Percentiles rank a stretch among this genome's conserved stretches.
These are phyloP conservation scores for Megastigmus dorsalis DNA, from an alignment of 2,888 invertebrate genomes.

Conservation along the genomic window DNA sequence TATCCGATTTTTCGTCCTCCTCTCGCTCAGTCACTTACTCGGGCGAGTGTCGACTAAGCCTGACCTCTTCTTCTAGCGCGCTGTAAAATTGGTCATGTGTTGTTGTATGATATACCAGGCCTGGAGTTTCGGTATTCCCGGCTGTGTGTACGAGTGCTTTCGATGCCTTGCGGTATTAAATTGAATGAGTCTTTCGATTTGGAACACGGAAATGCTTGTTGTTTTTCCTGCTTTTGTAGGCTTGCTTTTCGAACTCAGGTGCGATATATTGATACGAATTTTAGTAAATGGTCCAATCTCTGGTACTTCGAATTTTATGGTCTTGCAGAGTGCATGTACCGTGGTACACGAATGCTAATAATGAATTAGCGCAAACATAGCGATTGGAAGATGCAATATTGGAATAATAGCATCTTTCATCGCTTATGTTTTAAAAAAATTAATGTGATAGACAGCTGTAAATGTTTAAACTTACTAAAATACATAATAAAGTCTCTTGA, in stretches of 20 bases:
- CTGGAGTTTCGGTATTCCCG: background rate
- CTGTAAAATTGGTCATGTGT: slow-evolving; percentile 27
- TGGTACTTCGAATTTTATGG: no score
- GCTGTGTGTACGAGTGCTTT: background rate
- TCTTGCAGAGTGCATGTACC: no score
- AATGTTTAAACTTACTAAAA: no score
- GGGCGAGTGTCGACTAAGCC: background rate
- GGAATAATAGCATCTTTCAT: no score
- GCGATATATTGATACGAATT: no score
- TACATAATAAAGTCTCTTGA: no score
- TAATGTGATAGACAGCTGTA: no score
- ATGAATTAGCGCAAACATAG: no score
- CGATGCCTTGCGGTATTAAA: slow-evolving; percentile 26
- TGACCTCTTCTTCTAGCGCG: slow-evolving; percentile 12
- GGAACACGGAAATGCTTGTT: slow-evolving; percentile 25
- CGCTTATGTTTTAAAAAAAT: no score
- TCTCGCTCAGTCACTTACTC: slow-evolving; percentile 7
- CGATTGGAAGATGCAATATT: no score
- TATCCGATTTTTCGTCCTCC: slow-evolving; percentile 53
- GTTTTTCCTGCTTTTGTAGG: slow-evolving; percentile 1
- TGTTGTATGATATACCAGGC: background rate
- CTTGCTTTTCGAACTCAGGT: slow-evolving; percentile 14
- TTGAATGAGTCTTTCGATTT: slow-evolving; percentile 41
- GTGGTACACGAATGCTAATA: no score
- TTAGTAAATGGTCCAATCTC: no score